Evolutionary conservation across 2,888 invertebrate genomes (phyloP), one percentile per base, ranked within the genome.

Genomic region (Cephonodes hylas): DNA sequence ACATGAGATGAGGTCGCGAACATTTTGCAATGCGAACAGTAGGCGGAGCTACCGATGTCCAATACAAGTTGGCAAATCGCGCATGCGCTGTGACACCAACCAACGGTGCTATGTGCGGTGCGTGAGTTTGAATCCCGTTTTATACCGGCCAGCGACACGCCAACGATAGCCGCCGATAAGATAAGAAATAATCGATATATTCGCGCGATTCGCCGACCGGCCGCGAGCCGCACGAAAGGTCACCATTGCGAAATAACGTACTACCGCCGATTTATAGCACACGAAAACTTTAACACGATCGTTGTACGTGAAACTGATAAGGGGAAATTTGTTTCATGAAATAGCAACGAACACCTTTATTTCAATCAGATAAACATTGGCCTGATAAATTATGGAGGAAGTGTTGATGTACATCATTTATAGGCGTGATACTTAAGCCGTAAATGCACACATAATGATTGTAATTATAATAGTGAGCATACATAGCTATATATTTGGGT

Each of bases 171-270:
- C 70, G 34, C 62, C 86, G 85, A 86, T 86, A 85, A 86, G 85
- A 86, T 86, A 85, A 84, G 78, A 71, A 69, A 67, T 67, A 84
- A 84, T 84, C 84, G 80, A 85, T 84, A 91, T 82, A 86, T 91
- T 91, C 86, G 91, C 91, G 88, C 91, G 88, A 89, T 88, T 84
- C 81, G 79, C 80, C 82, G 77, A 77, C 71, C 73, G 78, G 76
- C 82, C 79, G 75, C 88, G 86, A 88, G 87, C 82, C 78, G 75
- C 88, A 88, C 88, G 87, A 91, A 90, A 91, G 91, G 91, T 91
- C 90, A 85, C 75, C 75, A 80, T 87, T 87, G 88, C 88, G 80
- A 88, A 88, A 88, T 87, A 82, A 81, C 80, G 79, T 79, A 75
- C 74, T 72, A 71, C 66, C 65, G 63, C 63, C 67, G 66, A 53